Evolutionary conservation across 2,797 vertebrate genomes (phyloP), one percentile per base, ranked within the genome.

Genomic region (Telmatherina bonti): DNA sequence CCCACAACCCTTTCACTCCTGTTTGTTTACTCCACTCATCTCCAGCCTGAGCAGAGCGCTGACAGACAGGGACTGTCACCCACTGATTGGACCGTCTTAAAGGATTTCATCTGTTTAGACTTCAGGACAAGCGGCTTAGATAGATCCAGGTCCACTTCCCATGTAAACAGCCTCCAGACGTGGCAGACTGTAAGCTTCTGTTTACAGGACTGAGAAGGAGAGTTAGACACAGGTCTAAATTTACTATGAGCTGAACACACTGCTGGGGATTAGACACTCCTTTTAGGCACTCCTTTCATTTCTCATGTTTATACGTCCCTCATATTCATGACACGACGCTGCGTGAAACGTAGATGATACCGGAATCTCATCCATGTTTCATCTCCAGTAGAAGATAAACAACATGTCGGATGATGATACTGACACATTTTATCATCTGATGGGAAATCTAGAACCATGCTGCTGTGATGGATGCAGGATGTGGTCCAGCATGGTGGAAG

Each of bases 21-120:
- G 87, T 91, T 84, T 91, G 86, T 89, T 91, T 90, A 89, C 85
- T 74, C 62, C 27, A 16, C 78, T 82, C 62, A 29, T 64, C 82
- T 70, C 4, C 58, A 57, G 69, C 52, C 69, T 35, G 64, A 81
- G 81, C 66, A 11, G 38, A 41, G 70, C 10, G 10, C 55, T 77
- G 82, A 79, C 78, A 85, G 79, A 83, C 87, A 73, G 74, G 13
- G 67, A 70, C 84, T 69, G 85, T 87, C 82, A 62, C 62, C 70
- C 70, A 47, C 12, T 72, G 67, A 84, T 66, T 27, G 60, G 45
- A n/a, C 67, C 51, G 38, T 83, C 86, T 90, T 85, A 90, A 88
- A 82, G 84, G 89, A 89, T 92, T 92, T 72, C 82, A 85, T 81
- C 89, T 82, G 85, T 85, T 88, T 70, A 81, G 84, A 81, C 76